Conservation (phyloP, 2,113 vertebrate genomes). For the Ailuropoda melanoleuca region DNA sequence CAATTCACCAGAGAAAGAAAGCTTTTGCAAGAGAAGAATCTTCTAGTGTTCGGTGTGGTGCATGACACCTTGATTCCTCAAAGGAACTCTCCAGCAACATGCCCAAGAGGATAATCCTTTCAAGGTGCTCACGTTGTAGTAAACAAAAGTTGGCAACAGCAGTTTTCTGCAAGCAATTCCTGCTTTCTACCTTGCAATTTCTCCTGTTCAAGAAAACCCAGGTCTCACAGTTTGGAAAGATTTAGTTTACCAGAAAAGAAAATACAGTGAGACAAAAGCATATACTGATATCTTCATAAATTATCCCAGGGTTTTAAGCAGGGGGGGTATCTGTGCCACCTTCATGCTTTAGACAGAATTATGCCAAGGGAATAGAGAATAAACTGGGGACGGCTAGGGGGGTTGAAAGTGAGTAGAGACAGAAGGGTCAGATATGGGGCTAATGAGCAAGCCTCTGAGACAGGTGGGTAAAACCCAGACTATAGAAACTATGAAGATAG, state of each 20-base stretch:
- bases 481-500: not conserved
- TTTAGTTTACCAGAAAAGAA: not conserved
- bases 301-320: not conserved
- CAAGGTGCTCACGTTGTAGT: not conserved
- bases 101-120: conserved; percentile 28
- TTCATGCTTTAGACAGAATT: not conserved
- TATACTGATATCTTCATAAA: not conserved
- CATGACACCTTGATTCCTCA: not conserved
- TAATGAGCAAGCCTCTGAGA: not conserved
- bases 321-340: not conserved
- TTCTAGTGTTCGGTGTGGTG: not conserved
- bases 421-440: not conserved
- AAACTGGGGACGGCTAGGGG: not conserved
- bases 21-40: not conserved
- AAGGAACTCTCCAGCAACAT: not conserved
- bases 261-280: not conserved
- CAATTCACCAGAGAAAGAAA: not conserved
- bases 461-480: not conserved
- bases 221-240: not conserved
- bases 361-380: not conserved
- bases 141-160: not conserved
- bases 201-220: not conserved
- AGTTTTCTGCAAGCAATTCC: not conserved
- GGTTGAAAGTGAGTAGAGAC: not conserved
- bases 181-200: not conserved